phyloP scores from a whole-genome alignment of 2,797 vertebrate genomes.

The Eurystomus glaucurus region DNA sequence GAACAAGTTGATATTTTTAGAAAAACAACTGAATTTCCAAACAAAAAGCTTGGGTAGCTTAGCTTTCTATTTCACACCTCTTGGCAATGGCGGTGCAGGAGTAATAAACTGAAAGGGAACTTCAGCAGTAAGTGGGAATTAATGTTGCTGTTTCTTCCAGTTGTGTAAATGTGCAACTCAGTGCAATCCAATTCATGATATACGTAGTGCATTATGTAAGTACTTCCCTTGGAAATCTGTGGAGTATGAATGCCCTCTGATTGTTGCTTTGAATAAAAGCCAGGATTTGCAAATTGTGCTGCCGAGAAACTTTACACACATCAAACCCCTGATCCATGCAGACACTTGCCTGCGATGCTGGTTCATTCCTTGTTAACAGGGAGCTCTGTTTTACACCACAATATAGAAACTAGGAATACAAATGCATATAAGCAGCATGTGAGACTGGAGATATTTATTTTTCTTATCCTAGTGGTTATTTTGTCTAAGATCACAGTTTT shows the following conservation, averaged over 20 bases:
- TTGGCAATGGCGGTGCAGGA: not conserved
- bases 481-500: not conserved
- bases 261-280: not conserved
- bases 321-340: not conserved
- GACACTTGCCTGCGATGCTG: not conserved
- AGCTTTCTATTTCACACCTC: not conserved
- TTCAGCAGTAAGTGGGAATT: not conserved
- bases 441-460: not conserved
- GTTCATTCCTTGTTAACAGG: not conserved
- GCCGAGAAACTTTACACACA: not conserved
- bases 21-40: not conserved
- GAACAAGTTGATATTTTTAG: not conserved
- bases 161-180: not conserved
- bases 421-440: not conserved
- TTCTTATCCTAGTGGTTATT: not conserved
- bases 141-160: not conserved
- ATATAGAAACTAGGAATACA: not conserved
- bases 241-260: not conserved
- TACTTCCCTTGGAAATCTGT: not conserved
- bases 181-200: not conserved
- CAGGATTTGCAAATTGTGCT: not conserved
- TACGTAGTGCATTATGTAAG: fast-evolving
- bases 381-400: not conserved
- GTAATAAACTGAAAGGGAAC: not conserved
- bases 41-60: not conserved